phyloP scores from a whole-genome alignment of 2,113 vertebrate genomes.

The Mellivora capensis region DNA sequence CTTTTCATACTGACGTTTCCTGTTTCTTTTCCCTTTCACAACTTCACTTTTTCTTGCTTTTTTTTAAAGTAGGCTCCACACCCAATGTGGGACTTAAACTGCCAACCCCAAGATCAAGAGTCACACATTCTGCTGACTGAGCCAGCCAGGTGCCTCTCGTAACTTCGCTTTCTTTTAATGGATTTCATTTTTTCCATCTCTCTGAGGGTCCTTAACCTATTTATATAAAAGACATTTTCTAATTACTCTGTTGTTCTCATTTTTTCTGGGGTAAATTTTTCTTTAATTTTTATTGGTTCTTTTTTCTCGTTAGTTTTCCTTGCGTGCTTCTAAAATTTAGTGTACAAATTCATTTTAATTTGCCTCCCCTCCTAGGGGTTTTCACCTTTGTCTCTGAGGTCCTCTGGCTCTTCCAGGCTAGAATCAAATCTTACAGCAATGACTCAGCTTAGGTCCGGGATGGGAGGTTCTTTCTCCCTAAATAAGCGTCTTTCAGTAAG shows the following conservation, averaged over 20 bases:
- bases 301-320: not conserved
- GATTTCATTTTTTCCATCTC: not conserved
- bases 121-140: not conserved
- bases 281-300: not conserved
- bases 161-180: not conserved
- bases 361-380: not conserved
- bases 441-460: not conserved
- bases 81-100: not conserved
- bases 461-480: not conserved
- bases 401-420: not conserved
- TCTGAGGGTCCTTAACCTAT: not conserved
- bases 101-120: not conserved
- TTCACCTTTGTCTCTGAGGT: not conserved
- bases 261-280: slow-evolving; percentile 1
- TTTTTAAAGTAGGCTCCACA: not conserved
- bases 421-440: not conserved
- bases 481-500: not conserved
- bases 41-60: not conserved
- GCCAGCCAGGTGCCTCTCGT: not conserved
- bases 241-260: slow-evolving; percentile 7
- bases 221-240: not conserved
- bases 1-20: not conserved
- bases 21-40: not conserved
- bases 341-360: not conserved
- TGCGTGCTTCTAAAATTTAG: not conserved